phyloP scores from a whole-genome alignment of 2,797 vertebrate genomes.

The Protonibea diacanthus region DNA sequence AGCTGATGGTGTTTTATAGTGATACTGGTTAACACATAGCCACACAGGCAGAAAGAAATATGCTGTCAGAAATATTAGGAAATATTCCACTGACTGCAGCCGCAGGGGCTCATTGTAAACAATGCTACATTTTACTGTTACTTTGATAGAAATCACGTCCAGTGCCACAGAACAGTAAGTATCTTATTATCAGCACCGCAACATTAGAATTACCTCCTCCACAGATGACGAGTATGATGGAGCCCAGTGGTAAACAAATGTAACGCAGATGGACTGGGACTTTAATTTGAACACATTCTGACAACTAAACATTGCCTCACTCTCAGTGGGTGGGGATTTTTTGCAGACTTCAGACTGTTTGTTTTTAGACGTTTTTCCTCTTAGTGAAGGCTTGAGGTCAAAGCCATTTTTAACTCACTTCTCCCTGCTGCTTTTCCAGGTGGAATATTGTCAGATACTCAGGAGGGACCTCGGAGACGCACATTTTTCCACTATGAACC shows the following conservation, averaged over 20 bases:
- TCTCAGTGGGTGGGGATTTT: slow-evolving; percentile 24
- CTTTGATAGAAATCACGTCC: neutral
- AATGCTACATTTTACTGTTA: neutral
- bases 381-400: slow-evolving; percentile 39
- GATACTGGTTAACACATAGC: neutral
- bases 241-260: slow-evolving; percentile 36
- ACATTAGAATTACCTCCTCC: slow-evolving; percentile 1
- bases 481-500: slow-evolving; percentile 90
- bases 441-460: slow-evolving; percentile 76
- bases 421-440: slow-evolving; percentile 71
- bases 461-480: slow-evolving; percentile 64
- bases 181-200: slow-evolving; percentile 21
- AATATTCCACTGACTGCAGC: slow-evolving; percentile 10
- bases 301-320: slow-evolving; percentile 41
- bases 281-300: slow-evolving; percentile 32
- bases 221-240: slow-evolving; percentile 25
- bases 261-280: slow-evolving; percentile 15
- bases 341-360: slow-evolving; percentile 25
- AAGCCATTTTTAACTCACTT: slow-evolving; percentile 48
- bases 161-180: neutral
- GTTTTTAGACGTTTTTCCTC: slow-evolving; percentile 29
- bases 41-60: neutral
- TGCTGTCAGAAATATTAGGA: slow-evolving; percentile 25
- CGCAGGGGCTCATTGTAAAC: slow-evolving; percentile 34
- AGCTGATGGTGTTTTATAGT: neutral